These are phyloP conservation scores for Myoxocephalus aenaeus DNA, from an alignment of 2,797 vertebrate species.

Conservation along the genomic window DNA sequence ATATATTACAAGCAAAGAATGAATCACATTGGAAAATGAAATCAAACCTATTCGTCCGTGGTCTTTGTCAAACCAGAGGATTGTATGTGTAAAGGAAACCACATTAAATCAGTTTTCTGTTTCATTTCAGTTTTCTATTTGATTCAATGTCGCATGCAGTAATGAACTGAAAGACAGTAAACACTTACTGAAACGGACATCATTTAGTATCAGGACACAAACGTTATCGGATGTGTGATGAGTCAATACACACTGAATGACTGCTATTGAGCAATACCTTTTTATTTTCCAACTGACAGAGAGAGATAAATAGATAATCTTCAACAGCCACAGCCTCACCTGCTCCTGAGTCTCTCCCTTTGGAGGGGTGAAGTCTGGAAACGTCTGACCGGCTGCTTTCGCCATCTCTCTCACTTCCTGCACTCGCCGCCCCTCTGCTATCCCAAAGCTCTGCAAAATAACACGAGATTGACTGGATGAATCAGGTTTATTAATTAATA, in stretches of 20 bases:
- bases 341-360: constrained; percentile 91
- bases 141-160: background rate
- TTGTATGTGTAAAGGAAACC: background rate
- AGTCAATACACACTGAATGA: background rate
- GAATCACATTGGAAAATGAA: background rate
- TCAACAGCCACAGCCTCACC: constrained; percentile 73
- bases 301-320: background rate
- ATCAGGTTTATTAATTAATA: background rate
- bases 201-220: background rate
- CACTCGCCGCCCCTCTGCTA: constrained; percentile 87
- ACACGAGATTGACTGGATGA: background rate
- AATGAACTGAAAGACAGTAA: no score
- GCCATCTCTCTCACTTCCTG: constrained; percentile 90
- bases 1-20: no score
- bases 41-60: background rate
- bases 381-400: constrained; percentile 84
- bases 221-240: background rate
- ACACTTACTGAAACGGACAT: background rate
- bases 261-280: background rate
- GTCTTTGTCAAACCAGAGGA: no score
- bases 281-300: background rate
- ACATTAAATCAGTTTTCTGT: background rate
- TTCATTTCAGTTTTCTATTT: background rate
- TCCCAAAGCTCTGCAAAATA: constrained; percentile 88
- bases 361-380: constrained; percentile 88